Base-by-base conservation (phyloP, 53 echinoderm and acorn worm genomes). In the Temnopleurus reevesii region DNA sequence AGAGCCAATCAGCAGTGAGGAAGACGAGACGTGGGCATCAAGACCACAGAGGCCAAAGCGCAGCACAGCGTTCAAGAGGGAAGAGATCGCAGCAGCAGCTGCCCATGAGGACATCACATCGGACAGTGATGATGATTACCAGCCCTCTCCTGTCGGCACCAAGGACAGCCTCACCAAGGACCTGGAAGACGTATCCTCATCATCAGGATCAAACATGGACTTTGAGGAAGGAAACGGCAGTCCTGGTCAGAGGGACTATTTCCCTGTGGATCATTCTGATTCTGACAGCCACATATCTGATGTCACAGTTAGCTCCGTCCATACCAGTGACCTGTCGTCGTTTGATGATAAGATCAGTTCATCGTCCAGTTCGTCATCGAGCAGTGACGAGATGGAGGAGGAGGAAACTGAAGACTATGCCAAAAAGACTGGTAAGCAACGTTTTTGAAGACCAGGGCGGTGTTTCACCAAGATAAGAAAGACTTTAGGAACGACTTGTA, bases 241-340 rank as follows among this genome's bases (percentile, higher is more conserved):
- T 36, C 65, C 30, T 4, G 86, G 85, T 1, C 33, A 33, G 5
- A 84, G 38, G 51, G 84, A 84, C 55, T 71, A 45, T 53, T 84
- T 84, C 76, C 83, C 83, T 35, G 86, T 24, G 45, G 35, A 89
- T 12, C 36, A 24, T 4, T 77, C 76, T 51, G 89, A 77, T 21
- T 77, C 54, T 2, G 86, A 86, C 46, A 86, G 86, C 60, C 86
- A 90, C 45, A 57, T 95, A 59, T 95, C 97, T 12, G 97, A 97
- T 65, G 94, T 97, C 19, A 95, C 97, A 7, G 97, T 97, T 64
- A 97, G 97, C 64, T 97, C 97, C 17, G 97, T 97, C 28, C 97
- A 97, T 90, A 97, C 97, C 58, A 97, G 97, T 56, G 97, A 97
- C 64, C 86, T 97, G 54, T 97, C 97, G 6, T 97, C 97, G 4